Evolutionary conservation across 1,140 invertebrate species (phyloP).

Genomic region (Hypothenemus hampei): DNA sequence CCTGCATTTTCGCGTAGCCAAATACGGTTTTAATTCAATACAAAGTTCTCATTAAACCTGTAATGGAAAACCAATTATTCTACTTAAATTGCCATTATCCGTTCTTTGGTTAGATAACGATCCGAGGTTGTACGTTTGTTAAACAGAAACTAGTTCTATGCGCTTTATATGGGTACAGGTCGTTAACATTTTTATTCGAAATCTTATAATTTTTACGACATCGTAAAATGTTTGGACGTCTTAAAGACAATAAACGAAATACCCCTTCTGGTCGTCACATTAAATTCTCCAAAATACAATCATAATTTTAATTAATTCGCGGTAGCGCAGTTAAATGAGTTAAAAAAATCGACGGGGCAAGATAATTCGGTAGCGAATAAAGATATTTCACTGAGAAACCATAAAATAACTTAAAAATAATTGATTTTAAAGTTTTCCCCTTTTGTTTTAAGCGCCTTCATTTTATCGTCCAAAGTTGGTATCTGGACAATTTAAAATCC

Average conservation of each 20-base stretch:
- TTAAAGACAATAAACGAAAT: slow-evolving; percentile 18
- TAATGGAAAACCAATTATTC: too few relatives aligned
- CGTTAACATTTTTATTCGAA: slow-evolving; percentile 16
- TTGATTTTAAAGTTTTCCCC: not conserved
- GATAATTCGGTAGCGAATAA: not conserved
- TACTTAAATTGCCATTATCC: too few relatives aligned
- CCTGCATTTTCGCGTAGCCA: too few relatives aligned
- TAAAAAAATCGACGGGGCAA: slow-evolving; percentile 2
- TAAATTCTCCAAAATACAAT: slow-evolving; percentile 17
- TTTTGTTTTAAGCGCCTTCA: not conserved
- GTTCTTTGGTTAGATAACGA: too few relatives aligned
- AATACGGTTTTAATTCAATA: too few relatives aligned
- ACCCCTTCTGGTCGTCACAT: slow-evolving; percentile 21
- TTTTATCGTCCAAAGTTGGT: slow-evolving; percentile 9
- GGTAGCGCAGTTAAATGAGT: slow-evolving; percentile 19
- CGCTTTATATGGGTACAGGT: too few relatives aligned
- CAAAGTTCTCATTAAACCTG: too few relatives aligned
- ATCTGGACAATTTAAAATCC: slow-evolving; percentile 20
- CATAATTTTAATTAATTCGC: slow-evolving; percentile 24
- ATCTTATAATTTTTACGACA: slow-evolving; percentile 14
- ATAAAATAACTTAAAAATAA: not conserved
- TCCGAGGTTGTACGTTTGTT: too few relatives aligned
- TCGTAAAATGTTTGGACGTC: slow-evolving; percentile 15
- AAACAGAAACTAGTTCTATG: too few relatives aligned
- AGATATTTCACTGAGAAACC: not conserved